Base-by-base conservation (phyloP, 1,140 invertebrate genomes). In the Drosophila ananassae region DNA sequence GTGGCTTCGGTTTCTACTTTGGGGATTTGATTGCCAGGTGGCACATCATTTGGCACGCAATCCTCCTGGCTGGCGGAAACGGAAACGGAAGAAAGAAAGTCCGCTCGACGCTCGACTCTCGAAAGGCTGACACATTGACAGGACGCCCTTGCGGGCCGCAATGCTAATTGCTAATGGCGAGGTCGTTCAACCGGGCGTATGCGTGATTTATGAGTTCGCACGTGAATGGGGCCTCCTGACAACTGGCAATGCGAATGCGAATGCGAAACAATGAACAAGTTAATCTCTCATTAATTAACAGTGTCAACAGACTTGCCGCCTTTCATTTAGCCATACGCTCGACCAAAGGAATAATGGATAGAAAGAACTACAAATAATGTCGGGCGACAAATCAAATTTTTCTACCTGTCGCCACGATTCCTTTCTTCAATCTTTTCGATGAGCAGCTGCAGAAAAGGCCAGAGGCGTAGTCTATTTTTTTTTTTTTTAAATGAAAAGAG, bases 211-310 rank as follows among this genome's bases (percentile, higher is more conserved):
- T 87, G 62, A 61, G 58, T 52, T 52, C 50, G 54, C 77, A 80
- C 81, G 75, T 85, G 79, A 58, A 25, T 12, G 10, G 34, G 37
- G 22, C 39, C 3, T 46, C 10, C 34, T 39, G 28, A 58, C 21
- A 67, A 24, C 21, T 46, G 64, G 58, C 47, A 44, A 63, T 21
- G 21, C 44, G 44, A 47, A 47, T 4, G 37, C 28, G 44, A 52
- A 37, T 58, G 30, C 34, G 50, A 55, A 68, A 58, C 67, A 71
- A 56, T 55, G 53, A 60, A 75, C 55, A 79, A 83, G 76, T 79
- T 87, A 87, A 87, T 89, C 84, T 47, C 53, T 66, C 68, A 89
- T 79, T 89, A 89, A 89, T 89, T 89, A 87, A 79, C 68, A 89
- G 56, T 89, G 83, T 89, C 83, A 89, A 79, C 83, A 77, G 60